These are phyloP conservation scores for Callipepla californica DNA, from an alignment of 2,113 vertebrate species.

Conservation along the genomic window DNA sequence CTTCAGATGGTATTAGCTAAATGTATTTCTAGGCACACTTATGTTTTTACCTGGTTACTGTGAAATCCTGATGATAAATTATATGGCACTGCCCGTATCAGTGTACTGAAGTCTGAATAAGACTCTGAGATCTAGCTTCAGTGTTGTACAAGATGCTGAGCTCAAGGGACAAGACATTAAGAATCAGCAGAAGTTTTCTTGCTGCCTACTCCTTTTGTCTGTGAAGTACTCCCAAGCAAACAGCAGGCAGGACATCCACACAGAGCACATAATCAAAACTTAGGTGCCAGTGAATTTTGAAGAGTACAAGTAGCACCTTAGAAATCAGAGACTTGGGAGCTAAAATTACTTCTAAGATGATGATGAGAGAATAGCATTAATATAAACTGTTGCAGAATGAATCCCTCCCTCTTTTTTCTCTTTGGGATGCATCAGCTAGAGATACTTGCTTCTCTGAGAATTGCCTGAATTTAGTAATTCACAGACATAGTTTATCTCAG, in stretches of 20 bases:
- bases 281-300: background rate
- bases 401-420: background rate
- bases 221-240: background rate
- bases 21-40: background rate
- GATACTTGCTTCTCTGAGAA: background rate
- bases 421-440: background rate
- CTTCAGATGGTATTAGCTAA: background rate
- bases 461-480: background rate
- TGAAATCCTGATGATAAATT: background rate
- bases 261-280: background rate
- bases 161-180: background rate
- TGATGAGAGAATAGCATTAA: background rate
- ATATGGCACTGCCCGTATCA: background rate
- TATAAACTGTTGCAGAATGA: background rate
- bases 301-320: background rate
- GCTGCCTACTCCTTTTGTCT: background rate
- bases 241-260: background rate
- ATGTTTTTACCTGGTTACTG: background rate
- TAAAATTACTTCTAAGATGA: background rate
- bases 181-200: background rate
- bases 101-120: background rate
- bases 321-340: background rate
- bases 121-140: background rate
- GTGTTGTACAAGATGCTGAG: background rate
- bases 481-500: background rate